Evolutionary conservation across 2,113 vertebrate species (phyloP).

Genomic region (Elgaria multicarinata): DNA sequence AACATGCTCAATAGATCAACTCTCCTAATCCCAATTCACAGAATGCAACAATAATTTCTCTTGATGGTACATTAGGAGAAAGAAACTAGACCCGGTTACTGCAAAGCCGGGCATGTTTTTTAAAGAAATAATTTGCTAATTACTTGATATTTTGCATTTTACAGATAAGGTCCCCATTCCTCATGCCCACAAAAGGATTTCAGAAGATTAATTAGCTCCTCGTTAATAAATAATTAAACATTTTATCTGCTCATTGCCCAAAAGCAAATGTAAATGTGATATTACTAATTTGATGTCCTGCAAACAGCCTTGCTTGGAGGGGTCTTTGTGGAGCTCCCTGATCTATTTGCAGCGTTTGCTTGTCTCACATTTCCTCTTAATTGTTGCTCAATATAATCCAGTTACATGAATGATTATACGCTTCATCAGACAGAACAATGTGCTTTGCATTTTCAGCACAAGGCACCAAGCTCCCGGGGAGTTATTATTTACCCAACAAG

Average conservation of each 20-base stretch:
- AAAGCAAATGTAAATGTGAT: slow-evolving; percentile 51
- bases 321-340: slow-evolving; percentile 18
- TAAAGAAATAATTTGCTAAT: slow-evolving; percentile 34
- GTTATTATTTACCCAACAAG: neutral
- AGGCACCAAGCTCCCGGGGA: slow-evolving; percentile 1
- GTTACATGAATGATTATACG: slow-evolving; percentile 39
- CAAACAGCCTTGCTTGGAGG: slow-evolving; percentile 28
- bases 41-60: neutral
- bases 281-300: slow-evolving; percentile 54
- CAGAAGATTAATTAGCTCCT: slow-evolving; percentile 55
- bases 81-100: neutral
- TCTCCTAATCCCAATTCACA: neutral
- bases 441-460: slow-evolving; percentile 25
- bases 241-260: slow-evolving; percentile 53
- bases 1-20: neutral
- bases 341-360: slow-evolving; percentile 25
- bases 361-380: slow-evolving; percentile 27
- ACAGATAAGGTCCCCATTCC: slow-evolving; percentile 44
- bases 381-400: slow-evolving; percentile 46
- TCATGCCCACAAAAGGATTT: slow-evolving; percentile 48
- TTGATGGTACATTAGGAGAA: neutral
- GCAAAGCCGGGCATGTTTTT: slow-evolving; percentile 21
- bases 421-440: slow-evolving; percentile 27
- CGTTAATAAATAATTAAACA: slow-evolving; percentile 66
- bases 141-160: slow-evolving; percentile 50